phyloP scores from a whole-genome alignment of 2,888 invertebrate genomes.

The Allacma fusca region DNA sequence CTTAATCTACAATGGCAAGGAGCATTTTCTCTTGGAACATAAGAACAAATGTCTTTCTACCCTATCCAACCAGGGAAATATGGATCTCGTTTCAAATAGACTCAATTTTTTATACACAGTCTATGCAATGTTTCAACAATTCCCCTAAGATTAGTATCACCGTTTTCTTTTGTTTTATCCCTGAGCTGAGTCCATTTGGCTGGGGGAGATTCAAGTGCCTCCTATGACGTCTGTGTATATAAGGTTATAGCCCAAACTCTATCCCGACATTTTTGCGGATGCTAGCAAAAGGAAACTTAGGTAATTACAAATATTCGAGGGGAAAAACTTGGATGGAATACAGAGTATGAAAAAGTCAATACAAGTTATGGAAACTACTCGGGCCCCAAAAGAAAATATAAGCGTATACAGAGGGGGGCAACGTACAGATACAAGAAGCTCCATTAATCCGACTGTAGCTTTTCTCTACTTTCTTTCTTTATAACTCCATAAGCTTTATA shows the following conservation, averaged over 20 bases:
- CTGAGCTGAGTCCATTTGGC: not conserved
- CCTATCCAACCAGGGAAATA: not conserved
- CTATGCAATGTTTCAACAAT: not conserved
- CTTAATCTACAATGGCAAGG: not conserved
- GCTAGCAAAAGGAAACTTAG: no score
- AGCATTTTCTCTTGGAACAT: constrained; percentile 5
- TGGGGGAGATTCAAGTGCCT: not conserved
- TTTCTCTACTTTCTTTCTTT: not conserved
- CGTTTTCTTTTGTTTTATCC: constrained; percentile 24
- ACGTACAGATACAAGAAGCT: not conserved
- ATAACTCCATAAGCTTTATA: constrained; percentile 12
- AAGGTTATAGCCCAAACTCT: no score
- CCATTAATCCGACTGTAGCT: constrained; percentile 2
- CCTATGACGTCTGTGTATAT: no score
- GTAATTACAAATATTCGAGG: not conserved
- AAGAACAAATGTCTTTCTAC: not conserved
- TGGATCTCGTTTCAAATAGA: not conserved
- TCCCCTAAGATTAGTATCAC: not conserved
- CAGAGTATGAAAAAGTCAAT: not conserved
- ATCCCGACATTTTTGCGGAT: no score
- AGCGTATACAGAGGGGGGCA: not conserved
- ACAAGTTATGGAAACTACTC: no score
- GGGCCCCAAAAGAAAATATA: not conserved
- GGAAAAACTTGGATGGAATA: no score
- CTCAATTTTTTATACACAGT: not conserved